phyloP scores from a whole-genome alignment of 2,113 vertebrate genomes.

The Shinisaurus crocodilurus region DNA sequence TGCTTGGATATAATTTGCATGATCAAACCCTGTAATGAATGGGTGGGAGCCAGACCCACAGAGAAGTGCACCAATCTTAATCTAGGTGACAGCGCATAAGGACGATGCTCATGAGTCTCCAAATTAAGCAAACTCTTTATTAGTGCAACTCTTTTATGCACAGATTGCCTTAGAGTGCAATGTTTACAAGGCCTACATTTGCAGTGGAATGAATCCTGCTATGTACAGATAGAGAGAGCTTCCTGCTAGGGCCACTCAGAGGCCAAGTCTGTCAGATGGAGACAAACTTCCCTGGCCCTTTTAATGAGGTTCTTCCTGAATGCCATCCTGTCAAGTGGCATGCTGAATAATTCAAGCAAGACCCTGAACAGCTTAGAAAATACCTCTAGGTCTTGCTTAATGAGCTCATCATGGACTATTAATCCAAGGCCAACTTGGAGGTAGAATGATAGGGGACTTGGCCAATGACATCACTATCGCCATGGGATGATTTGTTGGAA shows the following conservation, averaged over 20 bases:
- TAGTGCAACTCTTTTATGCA: background rate
- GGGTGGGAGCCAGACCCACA: background rate
- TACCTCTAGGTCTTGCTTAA: conserved; percentile 51
- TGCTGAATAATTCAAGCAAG: conserved; percentile 50
- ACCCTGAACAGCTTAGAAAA: conserved; percentile 48
- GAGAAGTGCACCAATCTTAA: background rate
- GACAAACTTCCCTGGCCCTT: background rate
- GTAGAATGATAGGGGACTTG: background rate
- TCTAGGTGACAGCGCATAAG: background rate
- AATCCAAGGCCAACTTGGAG: background rate
- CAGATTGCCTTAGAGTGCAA: accelerated
- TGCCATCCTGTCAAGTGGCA: accelerated
- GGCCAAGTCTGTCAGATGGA: conserved; percentile 4
- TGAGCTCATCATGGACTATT: background rate
- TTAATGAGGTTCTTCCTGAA: conserved; percentile 48
- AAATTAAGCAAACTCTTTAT: background rate
- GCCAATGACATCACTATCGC: background rate
- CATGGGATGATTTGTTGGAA: background rate
- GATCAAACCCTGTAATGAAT: background rate
- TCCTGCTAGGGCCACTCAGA: background rate
- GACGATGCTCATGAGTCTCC: background rate
- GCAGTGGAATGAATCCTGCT: accelerated
- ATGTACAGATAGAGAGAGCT: background rate
- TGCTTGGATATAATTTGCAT: background rate
- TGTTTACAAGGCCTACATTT: background rate